Evolutionary conservation across 2,888 invertebrate genomes (phyloP), one percentile per base, ranked within the genome.

Genomic region (Uropetala carovei): DNA sequence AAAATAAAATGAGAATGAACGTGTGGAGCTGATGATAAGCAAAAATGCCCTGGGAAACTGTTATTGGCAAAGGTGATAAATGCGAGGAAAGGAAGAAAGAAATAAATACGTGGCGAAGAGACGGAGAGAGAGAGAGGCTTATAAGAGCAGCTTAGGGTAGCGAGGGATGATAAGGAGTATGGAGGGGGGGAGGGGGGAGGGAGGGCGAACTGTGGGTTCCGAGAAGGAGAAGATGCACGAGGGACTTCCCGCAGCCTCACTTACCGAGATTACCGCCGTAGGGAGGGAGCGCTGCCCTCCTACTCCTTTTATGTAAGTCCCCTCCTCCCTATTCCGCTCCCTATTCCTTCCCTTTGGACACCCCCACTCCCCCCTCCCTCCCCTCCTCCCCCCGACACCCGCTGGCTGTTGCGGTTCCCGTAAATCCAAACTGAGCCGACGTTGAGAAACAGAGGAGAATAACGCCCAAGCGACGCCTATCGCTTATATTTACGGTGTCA

Each of bases 381-480:
- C 43, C 3, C 43, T 5, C 3, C 43, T 5, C 43, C 43, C 43
- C 43, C 5, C 1, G 43, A 43, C 43, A 3, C 43, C 43, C 43
- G 43, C 5, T 43, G 43, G 43, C 43, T 5, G 3, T 5, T 43
- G 43, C 43, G 43, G 43, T 43, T 18, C 4, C 27, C 22, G 75
- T 75, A 75, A 75, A 75, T 75, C 75, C 75, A 68, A n/a, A 68
- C 75, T 27, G 22, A 75, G 68, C n/a, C 75, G 75, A 75, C 75
- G 75, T 75, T 75, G 75, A 75, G 75, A 27, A 27, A 75, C 68
- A n/a, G n/a, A n/a, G 68, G 18, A 9, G 18, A 68, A 68, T 22
- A 22, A 75, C 75, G 27, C 27, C 75, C 3, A 2, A 16, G 75
- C 75, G 75, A 75, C 75, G 27, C 75, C 75, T 27, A 75, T 75